Percentiles rank a stretch among this genome's conserved stretches.
Conservation (phyloP, 1,140 invertebrate species). For the Drosophila lacertosa region DNA sequence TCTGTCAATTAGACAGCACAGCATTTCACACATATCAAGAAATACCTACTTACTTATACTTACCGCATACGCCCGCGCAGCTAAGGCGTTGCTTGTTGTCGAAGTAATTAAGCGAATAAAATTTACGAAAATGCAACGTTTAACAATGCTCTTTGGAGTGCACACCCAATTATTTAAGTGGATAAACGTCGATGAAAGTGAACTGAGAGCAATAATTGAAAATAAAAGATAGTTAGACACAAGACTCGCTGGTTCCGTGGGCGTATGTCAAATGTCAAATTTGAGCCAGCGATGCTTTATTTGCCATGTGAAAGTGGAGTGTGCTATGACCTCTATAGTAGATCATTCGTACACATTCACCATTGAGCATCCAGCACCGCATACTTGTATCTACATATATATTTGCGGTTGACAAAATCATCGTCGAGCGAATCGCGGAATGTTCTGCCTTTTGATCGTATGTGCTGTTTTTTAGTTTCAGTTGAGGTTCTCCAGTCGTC, state of each 20-base stretch:
- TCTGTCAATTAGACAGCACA: slow-evolving; percentile 14
- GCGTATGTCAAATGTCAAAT: slow-evolving; percentile 78
- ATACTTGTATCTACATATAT: background rate
- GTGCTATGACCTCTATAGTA: slow-evolving; percentile 4
- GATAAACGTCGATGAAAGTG: slow-evolving; percentile 68
- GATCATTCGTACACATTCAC: background rate
- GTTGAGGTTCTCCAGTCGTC: slow-evolving; percentile 66
- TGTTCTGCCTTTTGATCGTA: slow-evolving; percentile 56
- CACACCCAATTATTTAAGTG: slow-evolving; percentile 69
- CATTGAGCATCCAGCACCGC: background rate
- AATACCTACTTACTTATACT: slow-evolving; percentile 6
- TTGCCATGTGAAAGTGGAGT: slow-evolving; percentile 39
- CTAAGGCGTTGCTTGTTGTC: slow-evolving; percentile 22
- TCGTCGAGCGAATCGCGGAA: slow-evolving; percentile 25
- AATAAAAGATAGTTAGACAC: background rate
- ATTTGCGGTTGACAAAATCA: slow-evolving; percentile 19
- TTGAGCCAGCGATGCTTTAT: slow-evolving; percentile 1
- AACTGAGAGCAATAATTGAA: slow-evolving; percentile 59
- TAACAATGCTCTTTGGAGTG: slow-evolving; percentile 1
- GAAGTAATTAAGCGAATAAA: slow-evolving; percentile 60
- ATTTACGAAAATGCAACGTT: slow-evolving; percentile 48
- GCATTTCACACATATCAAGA: slow-evolving; percentile 17
- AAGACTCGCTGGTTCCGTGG: slow-evolving; percentile 35
- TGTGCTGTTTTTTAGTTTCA: slow-evolving; percentile 28
- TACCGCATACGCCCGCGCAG: slow-evolving; percentile 44